A percentile compares a stretch with the other conserved stretches of the same genome.
Evolutionary conservation across 2,113 vertebrate genomes (phyloP).

Genomic region (Pollimyrus isidori): DNA sequence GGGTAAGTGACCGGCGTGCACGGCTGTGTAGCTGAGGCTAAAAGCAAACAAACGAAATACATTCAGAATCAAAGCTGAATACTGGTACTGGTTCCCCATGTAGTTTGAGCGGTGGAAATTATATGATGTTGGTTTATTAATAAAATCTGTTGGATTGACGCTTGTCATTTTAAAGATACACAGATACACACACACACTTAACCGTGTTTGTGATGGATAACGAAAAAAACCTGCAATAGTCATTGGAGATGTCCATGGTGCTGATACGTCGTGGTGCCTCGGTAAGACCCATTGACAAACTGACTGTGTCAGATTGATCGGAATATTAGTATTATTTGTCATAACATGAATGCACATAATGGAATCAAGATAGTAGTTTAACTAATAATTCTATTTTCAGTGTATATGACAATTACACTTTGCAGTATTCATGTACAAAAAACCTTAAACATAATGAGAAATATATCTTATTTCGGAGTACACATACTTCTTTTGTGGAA

Average conservation of each 20-base stretch:
- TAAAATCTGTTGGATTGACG: not conserved
- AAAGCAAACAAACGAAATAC: not conserved
- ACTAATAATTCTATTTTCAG: not conserved
- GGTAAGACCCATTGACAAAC: not conserved
- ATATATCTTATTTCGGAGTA: not conserved
- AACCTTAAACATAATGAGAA: not conserved
- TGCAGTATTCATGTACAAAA: not conserved
- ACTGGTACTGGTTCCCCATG: too few relatives aligned
- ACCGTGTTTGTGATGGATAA: not conserved
- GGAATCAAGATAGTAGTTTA: not conserved
- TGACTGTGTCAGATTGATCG: not conserved
- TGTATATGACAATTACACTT: not conserved
- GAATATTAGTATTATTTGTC: not conserved
- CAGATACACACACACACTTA: not conserved
- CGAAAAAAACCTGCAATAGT: not conserved
- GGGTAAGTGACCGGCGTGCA: conserved; percentile 66
- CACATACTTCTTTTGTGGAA: not conserved
- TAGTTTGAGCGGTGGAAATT: too few relatives aligned
- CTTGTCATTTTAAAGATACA: not conserved
- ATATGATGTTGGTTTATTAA: not conserved
- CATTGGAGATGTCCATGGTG: not conserved
- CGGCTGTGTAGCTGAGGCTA: not conserved
- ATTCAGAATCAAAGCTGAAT: not conserved
- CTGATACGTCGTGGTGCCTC: not conserved
- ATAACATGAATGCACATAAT: not conserved